Percentiles rank a stretch among this genome's conserved stretches.
phyloP scores from a whole-genome alignment of 1,140 invertebrate species.

The Drosophila truncata region DNA sequence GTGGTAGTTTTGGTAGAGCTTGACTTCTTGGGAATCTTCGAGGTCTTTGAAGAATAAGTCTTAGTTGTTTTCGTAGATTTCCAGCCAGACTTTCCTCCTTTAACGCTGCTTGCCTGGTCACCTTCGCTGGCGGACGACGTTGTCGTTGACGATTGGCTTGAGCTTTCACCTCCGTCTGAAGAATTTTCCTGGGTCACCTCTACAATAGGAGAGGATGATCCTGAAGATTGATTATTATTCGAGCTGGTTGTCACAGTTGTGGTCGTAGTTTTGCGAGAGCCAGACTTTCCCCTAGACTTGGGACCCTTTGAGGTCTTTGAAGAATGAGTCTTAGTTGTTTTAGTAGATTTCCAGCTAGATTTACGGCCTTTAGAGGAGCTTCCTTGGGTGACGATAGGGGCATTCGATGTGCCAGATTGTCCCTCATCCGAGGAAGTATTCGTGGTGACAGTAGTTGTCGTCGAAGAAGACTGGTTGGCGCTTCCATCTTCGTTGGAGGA shows the following conservation, averaged over 20 bases:
- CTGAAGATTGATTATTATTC: not conserved
- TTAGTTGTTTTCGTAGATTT: constrained; percentile 23
- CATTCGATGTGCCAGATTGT: not conserved
- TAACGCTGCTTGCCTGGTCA: not conserved
- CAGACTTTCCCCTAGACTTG: not conserved
- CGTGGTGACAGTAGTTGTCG: not conserved
- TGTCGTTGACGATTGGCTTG: constrained; percentile 5
- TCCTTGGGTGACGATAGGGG: not conserved
- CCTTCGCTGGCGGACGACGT: constrained; percentile 1
- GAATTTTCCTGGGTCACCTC: not conserved
- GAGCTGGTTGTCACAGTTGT: constrained; percentile 18
- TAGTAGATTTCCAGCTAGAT: constrained; percentile 4
- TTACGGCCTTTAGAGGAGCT: not conserved
- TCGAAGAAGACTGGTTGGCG: not conserved
- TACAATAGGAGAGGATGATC: not conserved
- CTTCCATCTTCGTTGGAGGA: not conserved
- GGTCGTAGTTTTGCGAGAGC: constrained; percentile 1
- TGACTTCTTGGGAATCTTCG: constrained; percentile 5
- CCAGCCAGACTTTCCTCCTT: constrained; percentile 6
- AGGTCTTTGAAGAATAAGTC: constrained; percentile 8
- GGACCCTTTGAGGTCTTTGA: constrained; percentile 2
- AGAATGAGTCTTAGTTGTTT: constrained; percentile 28
- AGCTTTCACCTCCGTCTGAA: not conserved
- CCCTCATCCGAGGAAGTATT: not conserved
- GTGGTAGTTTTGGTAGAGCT: constrained; percentile 5